Percentiles rank a stretch among this genome's conserved stretches.
phyloP scores from a whole-genome alignment of 2,113 vertebrate species.

The Neolamprologus variostigma region DNA sequence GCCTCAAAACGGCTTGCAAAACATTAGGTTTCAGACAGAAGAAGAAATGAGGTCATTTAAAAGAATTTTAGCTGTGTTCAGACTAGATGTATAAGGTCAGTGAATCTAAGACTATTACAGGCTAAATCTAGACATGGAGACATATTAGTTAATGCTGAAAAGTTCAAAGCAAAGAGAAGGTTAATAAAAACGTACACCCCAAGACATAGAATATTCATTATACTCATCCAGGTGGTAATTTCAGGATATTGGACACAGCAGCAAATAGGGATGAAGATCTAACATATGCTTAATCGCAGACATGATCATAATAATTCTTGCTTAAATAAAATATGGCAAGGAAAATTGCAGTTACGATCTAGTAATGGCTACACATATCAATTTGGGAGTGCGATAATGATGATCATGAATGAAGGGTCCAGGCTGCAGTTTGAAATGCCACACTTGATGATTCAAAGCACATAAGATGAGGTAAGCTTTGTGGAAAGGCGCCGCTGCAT shows the following conservation, averaged over 20 bases:
- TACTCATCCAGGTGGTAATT: background rate
- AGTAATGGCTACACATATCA: background rate
- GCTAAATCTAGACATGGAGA: background rate
- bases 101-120: background rate
- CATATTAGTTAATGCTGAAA: background rate
- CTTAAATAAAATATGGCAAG: background rate
- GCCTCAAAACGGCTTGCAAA: background rate
- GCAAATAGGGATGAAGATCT: background rate
- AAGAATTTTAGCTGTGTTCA: background rate
- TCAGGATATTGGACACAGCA: background rate
- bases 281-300: background rate
- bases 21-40: background rate
- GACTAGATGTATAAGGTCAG: background rate
- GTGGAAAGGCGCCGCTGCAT: background rate
- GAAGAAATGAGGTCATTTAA: background rate
- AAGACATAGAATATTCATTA: background rate
- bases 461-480: constrained; percentile 40
- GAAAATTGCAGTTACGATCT: background rate
- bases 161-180: background rate
- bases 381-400: background rate
- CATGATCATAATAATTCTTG: background rate
- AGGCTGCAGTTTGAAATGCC: background rate
- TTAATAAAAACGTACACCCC: background rate
- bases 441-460: constrained; percentile 24
- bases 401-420: background rate